phyloP scores from a whole-genome alignment of 2,888 invertebrate genomes.

The Schizaphis graminum region DNA sequence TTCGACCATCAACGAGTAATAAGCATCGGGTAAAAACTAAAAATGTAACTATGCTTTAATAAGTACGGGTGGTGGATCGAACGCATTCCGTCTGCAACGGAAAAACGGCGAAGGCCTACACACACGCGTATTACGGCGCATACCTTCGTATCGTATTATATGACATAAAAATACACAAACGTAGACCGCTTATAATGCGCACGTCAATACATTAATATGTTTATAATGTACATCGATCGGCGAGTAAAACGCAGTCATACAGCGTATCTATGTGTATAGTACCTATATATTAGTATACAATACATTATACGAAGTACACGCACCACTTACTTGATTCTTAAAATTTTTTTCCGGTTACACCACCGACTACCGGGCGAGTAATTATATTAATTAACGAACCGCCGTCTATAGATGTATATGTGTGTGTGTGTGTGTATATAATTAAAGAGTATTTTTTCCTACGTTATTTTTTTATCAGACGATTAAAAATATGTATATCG shows the following conservation, averaged over 20 bases:
- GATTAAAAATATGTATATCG: conserved; percentile 32
- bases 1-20: not conserved
- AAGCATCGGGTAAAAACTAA: conserved; percentile 8
- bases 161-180: not conserved
- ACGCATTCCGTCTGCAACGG: conserved; percentile 21
- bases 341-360: not conserved
- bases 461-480: conserved; percentile 13
- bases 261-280: too few species aligned
- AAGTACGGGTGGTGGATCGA: not conserved
- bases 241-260: not conserved
- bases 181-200: not conserved
- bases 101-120: conserved; percentile 11
- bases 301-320: not conserved
- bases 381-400: conserved; percentile 55
- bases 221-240: not conserved
- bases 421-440: not conserved
- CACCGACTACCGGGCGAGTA: conserved; percentile 46
- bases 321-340: not conserved
- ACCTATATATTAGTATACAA: not conserved
- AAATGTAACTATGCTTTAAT: conserved; percentile 48
- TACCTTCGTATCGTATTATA: not conserved
- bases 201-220: not conserved
- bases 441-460: not conserved
- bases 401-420: not conserved
- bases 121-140: not conserved